These are phyloP conservation scores for Taurulus bubalis DNA, from an alignment of 2,113 vertebrate genomes.

Conservation along the genomic window DNA sequence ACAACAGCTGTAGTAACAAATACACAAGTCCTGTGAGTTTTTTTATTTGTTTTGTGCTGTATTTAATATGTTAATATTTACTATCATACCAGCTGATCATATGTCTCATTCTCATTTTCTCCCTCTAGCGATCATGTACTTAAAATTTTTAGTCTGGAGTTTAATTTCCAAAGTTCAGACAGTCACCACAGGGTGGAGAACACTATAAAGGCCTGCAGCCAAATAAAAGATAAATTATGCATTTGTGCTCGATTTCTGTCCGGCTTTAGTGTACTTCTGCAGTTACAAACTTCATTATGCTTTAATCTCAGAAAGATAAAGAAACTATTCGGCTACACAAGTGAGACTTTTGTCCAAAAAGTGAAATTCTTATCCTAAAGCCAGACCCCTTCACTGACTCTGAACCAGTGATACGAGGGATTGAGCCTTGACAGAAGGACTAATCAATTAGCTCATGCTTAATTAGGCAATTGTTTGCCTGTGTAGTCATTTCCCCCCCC, in stretches of 20 bases:
- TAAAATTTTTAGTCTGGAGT: conserved; percentile 53
- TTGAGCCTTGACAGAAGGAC: conserved; percentile 52
- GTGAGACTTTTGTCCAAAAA: conserved; percentile 29
- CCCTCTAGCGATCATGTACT: conserved; percentile 22
- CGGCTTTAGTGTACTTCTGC: conserved; percentile 33
- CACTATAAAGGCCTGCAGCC: conserved; percentile 53
- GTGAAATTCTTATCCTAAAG: conserved; percentile 29
- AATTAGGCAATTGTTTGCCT: conserved; percentile 62
- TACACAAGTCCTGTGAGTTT: conserved; percentile 50
- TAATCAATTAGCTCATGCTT: conserved; percentile 66
- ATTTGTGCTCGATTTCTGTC: conserved; percentile 48
- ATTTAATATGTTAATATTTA: conserved; percentile 43
- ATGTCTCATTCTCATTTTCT: conserved; percentile 24
- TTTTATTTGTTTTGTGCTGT: conserved; percentile 47
- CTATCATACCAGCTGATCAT: conserved; percentile 40
- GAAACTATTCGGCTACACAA: conserved; percentile 1
- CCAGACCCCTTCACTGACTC: conserved; percentile 20
- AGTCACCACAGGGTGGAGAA: conserved; percentile 54
- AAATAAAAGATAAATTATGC: conserved; percentile 68
- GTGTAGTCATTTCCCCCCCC: conserved; percentile 8
- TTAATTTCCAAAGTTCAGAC: conserved; percentile 61
- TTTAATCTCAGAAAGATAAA: conserved; percentile 20
- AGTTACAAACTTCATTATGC: conserved; percentile 50
- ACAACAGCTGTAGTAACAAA: conserved; percentile 60
- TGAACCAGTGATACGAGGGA: conserved; percentile 37